Base-by-base conservation (phyloP, 2,113 vertebrate species). In the Zosterops hypoxanthus region DNA sequence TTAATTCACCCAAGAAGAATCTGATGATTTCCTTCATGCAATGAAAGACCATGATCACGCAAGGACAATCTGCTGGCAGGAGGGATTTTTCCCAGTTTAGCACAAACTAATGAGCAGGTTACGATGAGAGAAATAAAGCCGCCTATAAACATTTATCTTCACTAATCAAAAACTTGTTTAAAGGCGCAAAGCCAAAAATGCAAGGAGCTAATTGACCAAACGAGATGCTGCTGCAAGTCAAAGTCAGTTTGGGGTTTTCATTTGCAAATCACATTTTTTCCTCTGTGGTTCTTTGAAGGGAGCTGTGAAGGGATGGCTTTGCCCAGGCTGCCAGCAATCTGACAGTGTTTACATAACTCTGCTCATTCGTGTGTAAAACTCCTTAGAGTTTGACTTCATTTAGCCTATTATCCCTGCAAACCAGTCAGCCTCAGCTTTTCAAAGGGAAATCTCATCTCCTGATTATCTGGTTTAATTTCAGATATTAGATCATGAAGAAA, bases 191-290 rank as follows among this genome's bases (percentile, higher is more conserved):
- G 70, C 50, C 83, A 91, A 94, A 94, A 92, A 87, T 41, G 66
- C 81, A 92, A 92, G 60, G 36, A 83, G n/a, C 47, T 94, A 92
- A 94, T 39, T 84, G 78, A 80, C 70, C 56, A 77, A 94, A 92
- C 7, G 41, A 77, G 70, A 87, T 29, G 57, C n/a, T 94, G 85
- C 70, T 92, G 50, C 86, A 77, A 80, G 55, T 49, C 77, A 59
- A 65, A 92, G 89, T 89, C 39, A 34, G 47, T 50, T 88, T 63
- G 63, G 63, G 73, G 59, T 63, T 94, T 47, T 47, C 47, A 85
- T 75, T 85, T 82, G 44, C 34, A 87, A 73, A 91, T 82, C 28
- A 18, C 63, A 19, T 78, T 96, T 93, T 91, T 91, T 71, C 31
- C 36, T 82, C 61, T 42, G 4, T 29, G 71, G 39, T n/a, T 73